Evolutionary conservation across 2,113 vertebrate species (phyloP).

Genomic region (Noctilio leporinus): DNA sequence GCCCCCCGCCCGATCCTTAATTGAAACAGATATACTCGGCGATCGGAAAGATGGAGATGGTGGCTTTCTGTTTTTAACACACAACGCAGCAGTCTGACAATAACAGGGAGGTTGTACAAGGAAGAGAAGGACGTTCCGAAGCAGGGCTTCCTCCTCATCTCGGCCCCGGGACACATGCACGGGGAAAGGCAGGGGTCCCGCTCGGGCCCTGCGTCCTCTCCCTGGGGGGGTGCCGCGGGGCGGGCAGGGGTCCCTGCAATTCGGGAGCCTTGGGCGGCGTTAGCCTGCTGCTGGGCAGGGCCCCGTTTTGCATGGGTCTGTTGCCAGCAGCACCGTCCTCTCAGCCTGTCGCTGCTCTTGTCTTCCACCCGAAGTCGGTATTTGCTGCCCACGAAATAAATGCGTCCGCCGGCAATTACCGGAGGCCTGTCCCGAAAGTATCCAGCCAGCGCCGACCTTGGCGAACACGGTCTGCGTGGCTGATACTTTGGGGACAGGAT

Average conservation of each 20-base stretch:
- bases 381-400: neutral
- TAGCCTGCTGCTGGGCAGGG: too few species aligned
- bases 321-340: fast-evolving
- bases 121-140: neutral
- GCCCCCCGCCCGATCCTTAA: neutral
- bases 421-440: too few species aligned
- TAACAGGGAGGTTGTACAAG: neutral
- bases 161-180: fast-evolving
- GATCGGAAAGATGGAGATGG: neutral
- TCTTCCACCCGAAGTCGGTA: neutral
- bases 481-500: too few species aligned
- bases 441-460: too few species aligned
- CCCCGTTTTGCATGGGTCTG: neutral
- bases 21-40: slow-evolving; percentile 3
- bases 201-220: neutral
- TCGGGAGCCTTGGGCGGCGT: neutral
- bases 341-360: neutral
- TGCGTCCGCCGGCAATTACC: too few species aligned
- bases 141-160: neutral
- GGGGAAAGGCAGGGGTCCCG: neutral
- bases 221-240: fast-evolving
- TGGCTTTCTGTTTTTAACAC: too few species aligned
- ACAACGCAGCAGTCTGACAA: neutral
- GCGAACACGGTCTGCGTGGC: too few species aligned
- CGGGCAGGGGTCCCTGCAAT: fast-evolving